Base-by-base conservation (phyloP, 1,140 invertebrate species). In the Octopus bimaculoides region DNA sequence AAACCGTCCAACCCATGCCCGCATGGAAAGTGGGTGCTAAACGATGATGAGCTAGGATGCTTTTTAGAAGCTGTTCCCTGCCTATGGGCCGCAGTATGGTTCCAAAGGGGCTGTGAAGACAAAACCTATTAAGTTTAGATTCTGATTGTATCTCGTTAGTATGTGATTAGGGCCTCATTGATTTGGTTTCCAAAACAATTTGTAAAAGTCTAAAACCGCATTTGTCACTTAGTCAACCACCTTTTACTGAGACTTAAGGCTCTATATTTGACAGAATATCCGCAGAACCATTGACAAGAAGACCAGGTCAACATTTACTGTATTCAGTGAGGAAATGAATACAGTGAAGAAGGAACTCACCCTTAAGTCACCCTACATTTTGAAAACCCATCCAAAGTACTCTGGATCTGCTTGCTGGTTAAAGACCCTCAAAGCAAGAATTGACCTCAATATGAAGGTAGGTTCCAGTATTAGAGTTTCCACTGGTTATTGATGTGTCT, bases 251-350 rank as follows among this genome's bases (percentile, higher is more conserved):
- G 26, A 41, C 26, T 41, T 41, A 41, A 41, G 26, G 26, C 0
- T 41, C 26, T 41, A 3, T 41, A 41, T 41, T 41, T 6, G 26
- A 71, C 66, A 93, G 87, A 93, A 92, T 73, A 91, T 91, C 75
- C 85, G 86, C 54, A 83, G 90, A 78, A 89, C 88, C 6, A 89
- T 90, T 77, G 92, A 92, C 82, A 91, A 91, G 86, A 90, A 90
- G 85, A 90, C 89, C 83, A 89, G 91, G 61, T 85, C 95, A 91
- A 92, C 95, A 4, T 96, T 94, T 92, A 91, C 92, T 52, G 92
- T 95, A 88, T 95, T 96, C 85, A 92, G 92, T 79, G 91, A 93
- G n/a, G 94, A 96, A 85, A 93, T 96, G 54, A 93, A 94, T 80
- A 91, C 92, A 5, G 92, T 93, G 0, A 94, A 95, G 85, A 92